Conservation (phyloP, 2,888 invertebrate genomes). For the Operophtera brumata region DNA sequence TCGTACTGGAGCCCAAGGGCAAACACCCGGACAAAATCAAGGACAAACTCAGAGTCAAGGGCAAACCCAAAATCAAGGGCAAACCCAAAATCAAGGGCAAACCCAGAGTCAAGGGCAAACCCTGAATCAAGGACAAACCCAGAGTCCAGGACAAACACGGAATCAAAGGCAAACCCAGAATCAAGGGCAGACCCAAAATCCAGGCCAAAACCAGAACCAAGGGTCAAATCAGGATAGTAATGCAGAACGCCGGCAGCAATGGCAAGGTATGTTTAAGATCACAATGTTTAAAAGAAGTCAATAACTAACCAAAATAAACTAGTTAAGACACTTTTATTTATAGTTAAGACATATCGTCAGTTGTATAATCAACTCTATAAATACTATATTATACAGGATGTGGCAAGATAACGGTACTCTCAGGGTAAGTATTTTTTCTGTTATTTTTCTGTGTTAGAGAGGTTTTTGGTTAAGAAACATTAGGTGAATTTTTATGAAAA, state of each 20-base stretch:
- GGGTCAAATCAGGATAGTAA: conserved; percentile 27
- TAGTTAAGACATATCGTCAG: too few relatives aligned
- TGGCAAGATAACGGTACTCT: too few relatives aligned
- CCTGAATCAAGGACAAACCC: conserved; percentile 2
- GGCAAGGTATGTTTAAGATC: conserved; percentile 7
- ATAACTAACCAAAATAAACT: neutral
- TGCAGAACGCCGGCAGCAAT: conserved; percentile 5
- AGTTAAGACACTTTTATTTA: too few relatives aligned
- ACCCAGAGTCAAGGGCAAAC: conserved; percentile 17
- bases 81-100: conserved; percentile 14
- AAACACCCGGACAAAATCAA: conserved; percentile 6
- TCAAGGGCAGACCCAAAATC: conserved; percentile 15
- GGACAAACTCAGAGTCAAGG: conserved; percentile 13
- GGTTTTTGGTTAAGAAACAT: too few relatives aligned
- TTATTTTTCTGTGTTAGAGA: too few relatives aligned
- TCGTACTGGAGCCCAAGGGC: conserved; percentile 9
- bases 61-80: conserved; percentile 14
- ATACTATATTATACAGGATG: too few relatives aligned
- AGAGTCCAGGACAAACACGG: conserved; percentile 8
- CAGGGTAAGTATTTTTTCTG: too few relatives aligned
- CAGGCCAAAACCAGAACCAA: conserved; percentile 8
- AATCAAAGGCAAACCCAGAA: conserved; percentile 5
- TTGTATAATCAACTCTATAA: too few relatives aligned
- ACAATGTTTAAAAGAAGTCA: neutral
- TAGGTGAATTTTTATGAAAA: too few relatives aligned